Percentiles rank a stretch among this genome's conserved stretches.
phyloP scores from a whole-genome alignment of 2,113 vertebrate species.

The Propithecus coquereli region DNA sequence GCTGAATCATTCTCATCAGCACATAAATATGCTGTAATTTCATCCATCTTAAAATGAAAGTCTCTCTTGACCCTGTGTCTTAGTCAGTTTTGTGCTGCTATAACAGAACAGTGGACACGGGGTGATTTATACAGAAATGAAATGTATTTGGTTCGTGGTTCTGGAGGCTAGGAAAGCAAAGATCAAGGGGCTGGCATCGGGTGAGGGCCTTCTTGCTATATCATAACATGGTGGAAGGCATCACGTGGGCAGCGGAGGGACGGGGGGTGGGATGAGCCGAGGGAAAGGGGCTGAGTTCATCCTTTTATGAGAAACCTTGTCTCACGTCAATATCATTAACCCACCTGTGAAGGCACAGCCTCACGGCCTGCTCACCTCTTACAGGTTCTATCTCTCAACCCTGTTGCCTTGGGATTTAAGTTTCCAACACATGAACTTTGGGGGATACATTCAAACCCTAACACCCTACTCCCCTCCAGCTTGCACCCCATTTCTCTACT shows the following conservation, averaged over 20 bases:
- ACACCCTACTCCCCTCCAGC: neutral
- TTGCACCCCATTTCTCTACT: neutral
- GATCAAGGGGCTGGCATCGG: neutral
- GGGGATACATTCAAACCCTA: too few species aligned
- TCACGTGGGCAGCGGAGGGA: neutral
- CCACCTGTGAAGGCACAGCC: neutral
- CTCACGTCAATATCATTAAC: neutral
- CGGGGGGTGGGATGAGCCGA: neutral
- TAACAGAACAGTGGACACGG: neutral
- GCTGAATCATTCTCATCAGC: slow-evolving; percentile 14
- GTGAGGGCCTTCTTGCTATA: neutral
- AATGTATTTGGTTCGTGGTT: neutral
- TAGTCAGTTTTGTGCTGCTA: neutral
- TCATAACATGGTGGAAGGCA: neutral
- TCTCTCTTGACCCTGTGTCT: neutral
- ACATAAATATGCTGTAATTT: neutral
- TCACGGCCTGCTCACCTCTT: neutral
- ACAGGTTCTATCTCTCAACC: neutral
- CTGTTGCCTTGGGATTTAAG: neutral
- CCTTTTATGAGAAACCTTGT: neutral
- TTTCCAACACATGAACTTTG: neutral
- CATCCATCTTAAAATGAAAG: neutral
- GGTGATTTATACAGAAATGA: neutral
- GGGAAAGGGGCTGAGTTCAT: neutral
- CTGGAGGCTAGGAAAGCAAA: neutral